Evolutionary conservation across 2,888 invertebrate genomes (phyloP), one percentile per base, ranked within the genome.

Genomic region (Cylloceria caligata): DNA sequence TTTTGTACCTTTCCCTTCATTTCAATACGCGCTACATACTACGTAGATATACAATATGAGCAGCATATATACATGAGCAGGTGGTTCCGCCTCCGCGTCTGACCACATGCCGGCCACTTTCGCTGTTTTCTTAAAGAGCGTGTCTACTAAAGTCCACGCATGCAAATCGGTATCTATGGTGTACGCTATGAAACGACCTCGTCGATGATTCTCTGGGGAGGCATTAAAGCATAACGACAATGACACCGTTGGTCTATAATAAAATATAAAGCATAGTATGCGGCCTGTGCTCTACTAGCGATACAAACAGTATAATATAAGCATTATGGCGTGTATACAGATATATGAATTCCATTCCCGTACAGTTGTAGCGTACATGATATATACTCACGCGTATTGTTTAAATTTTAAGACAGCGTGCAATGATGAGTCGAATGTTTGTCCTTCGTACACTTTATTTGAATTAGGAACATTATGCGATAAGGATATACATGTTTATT

Each of bases 351-450:
- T 55, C 36, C 34, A 49, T 68, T 13, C 21, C 19, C 34, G 47
- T 49, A 49, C 27, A 30, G n/a, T n/a, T n/a, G n/a, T n/a, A n/a
- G 47, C 27, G 9, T 47, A 65, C 24, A 27, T n/a, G 5, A 11
- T 13, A 21, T 36, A 49, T 16, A 30, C 19, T 21, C 39, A 39
- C 21, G 19, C 19, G 11, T 68, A 36, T 36, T 1, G 11, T 9
- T 36, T 34, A 13, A 71, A 75, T 65, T 24, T 67, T 74, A 42
- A 68, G 67, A 62, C 72, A 36, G 36, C 34, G 47, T 36, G 62
- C 24, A 52, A 72, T 73, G 73, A 79, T 68, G 57, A 79, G 73
- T 67, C 79, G 78, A 79, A 73, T 49, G 73, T 73, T 72, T 60
- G 55, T 34, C 42, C 60, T 21, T 6, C 27, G 36, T 13, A 27